A percentile compares a stretch with the other conserved stretches of the same genome.
These are phyloP conservation scores for Drosophila putrida DNA, from an alignment of 2,888 invertebrate genomes.

Conservation along the genomic window DNA sequence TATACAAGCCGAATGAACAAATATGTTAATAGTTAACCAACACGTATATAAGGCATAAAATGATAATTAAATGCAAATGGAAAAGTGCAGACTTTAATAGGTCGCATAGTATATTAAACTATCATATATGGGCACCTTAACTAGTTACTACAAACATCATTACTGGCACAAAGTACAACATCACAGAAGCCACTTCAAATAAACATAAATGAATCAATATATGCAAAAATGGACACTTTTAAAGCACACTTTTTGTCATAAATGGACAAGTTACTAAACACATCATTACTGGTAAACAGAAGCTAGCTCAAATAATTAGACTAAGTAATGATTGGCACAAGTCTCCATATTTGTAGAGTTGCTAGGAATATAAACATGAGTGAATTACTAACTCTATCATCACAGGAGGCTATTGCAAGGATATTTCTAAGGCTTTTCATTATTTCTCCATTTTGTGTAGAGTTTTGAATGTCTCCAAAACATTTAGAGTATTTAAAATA, in stretches of 20 bases:
- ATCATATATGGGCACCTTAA: conserved; percentile 7
- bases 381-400: neutral
- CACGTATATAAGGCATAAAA: neutral
- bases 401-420: too few relatives aligned
- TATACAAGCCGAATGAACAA: neutral
- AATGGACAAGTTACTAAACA: neutral
- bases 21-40: neutral
- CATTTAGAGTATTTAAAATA: neutral
- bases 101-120: neutral
- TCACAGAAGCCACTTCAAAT: too few relatives aligned
- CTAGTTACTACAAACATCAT: neutral
- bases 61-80: conserved; percentile 8
- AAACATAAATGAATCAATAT: too few relatives aligned
- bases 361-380: neutral
- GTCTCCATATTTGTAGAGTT: conserved; percentile 36
- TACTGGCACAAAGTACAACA: neutral
- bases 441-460: conserved; percentile 15
- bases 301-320: neutral
- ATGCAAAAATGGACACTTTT: too few relatives aligned
- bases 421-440: neutral
- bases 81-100: conserved; percentile 20
- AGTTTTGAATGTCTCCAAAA: conserved; percentile 8
- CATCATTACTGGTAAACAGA: neutral
- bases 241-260: too few relatives aligned
- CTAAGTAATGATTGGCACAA: neutral